Conservation (phyloP, 2,113 vertebrate genomes). For the Rhagologus leucostigma region DNA sequence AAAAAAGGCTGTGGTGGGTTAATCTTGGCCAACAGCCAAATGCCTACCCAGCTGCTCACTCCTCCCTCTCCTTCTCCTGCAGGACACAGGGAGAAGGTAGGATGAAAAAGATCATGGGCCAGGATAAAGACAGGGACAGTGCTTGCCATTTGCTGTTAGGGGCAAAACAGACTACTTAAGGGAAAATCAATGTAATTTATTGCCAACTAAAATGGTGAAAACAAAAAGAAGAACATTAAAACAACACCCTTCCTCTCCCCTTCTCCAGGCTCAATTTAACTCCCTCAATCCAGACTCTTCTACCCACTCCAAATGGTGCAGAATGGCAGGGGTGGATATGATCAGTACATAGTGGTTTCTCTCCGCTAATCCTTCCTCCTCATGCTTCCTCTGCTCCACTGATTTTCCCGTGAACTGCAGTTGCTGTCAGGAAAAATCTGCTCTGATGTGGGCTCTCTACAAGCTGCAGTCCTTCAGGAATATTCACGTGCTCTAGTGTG, state of each 20-base stretch:
- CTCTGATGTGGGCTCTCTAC: not conserved
- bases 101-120: not conserved
- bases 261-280: not conserved
- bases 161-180: not conserved
- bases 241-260: too few species aligned
- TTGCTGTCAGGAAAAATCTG: not conserved
- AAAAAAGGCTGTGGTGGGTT: not conserved
- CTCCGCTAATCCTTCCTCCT: not conserved
- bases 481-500: not conserved
- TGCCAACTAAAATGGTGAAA: not conserved
- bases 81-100: not conserved
- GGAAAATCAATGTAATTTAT: not conserved
- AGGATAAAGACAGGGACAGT: not conserved
- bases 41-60: not conserved
- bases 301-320: not conserved
- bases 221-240: not conserved
- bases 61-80: not conserved
- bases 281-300: not conserved
- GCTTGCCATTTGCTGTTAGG: not conserved
- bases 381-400: not conserved
- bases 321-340: not conserved
- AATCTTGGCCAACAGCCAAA: not conserved
- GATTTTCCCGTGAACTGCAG: not conserved
- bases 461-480: not conserved
- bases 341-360: not conserved